Evolutionary conservation across 2,797 vertebrate genomes (phyloP).

Genomic region (Rhodeus uyekii): DNA sequence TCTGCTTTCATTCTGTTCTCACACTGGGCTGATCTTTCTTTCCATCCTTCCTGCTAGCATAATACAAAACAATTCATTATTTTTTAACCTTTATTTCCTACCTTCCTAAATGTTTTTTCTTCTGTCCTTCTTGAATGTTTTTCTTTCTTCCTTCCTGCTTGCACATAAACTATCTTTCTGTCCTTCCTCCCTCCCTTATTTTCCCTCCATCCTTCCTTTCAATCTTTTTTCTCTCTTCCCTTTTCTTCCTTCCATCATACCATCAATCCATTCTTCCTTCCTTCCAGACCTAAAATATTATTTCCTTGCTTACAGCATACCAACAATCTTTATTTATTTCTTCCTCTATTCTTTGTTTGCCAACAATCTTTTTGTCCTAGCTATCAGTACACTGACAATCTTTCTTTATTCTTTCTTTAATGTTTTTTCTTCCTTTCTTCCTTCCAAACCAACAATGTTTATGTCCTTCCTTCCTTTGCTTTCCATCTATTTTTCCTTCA

Average conservation of each 20-base stretch:
- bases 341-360: too few species aligned
- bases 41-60: background rate
- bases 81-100: too few species aligned
- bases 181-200: background rate
- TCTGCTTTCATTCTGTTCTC: constrained; percentile 4
- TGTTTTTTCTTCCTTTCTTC: too few species aligned
- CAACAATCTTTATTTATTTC: background rate
- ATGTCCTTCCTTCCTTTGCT: background rate
- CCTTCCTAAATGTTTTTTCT: background rate
- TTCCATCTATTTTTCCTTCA: background rate
- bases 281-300: too few species aligned
- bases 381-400: background rate
- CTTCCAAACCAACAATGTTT: background rate
- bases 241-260: background rate
- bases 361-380: background rate
- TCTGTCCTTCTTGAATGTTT: background rate
- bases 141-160: background rate
- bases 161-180: background rate
- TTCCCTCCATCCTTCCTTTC: background rate
- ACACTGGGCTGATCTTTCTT: background rate
- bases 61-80: background rate
- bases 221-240: background rate
- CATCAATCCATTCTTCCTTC: background rate
- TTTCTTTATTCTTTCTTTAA: background rate
- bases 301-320: background rate